Base-by-base conservation (phyloP, 2,113 vertebrate genomes). In the Reinhardtius hippoglossoides region DNA sequence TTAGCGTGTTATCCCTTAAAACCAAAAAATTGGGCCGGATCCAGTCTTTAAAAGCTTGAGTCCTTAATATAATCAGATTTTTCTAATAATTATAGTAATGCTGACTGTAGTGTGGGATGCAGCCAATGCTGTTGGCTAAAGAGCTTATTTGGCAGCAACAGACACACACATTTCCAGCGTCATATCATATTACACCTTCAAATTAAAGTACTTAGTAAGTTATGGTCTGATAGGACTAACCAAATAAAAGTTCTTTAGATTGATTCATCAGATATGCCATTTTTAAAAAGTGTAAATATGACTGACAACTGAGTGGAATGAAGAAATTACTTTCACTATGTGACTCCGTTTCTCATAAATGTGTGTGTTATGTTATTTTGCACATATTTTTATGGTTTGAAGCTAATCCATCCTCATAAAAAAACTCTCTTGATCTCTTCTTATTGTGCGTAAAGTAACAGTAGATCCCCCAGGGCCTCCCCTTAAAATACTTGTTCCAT, bases 381-480 rank as follows among this genome's bases (percentile, higher is more conserved):
- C 31, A 35, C 23, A 23, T 23, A 23, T 23, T 23, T 23, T 23
- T 23, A 31, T 59, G 54, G 57, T 73, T 61, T 69, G 65, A 62
- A 67, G 65, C 74, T 35, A 26, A 69, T 66, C 69, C 55, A 66
- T 61, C 61, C 62, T 71, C 61, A 81, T 78, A 37, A 67, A 71
- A 74, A 74, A 78, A 44, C 48, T 75, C 23, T 57, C 24, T 78
- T 78, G 55, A 81, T 85, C 74, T 74, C 3, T 44, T 54, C 69
- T 21, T 27, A 44, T 74, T 69, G 21, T 78, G 67, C 18, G 13
- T 27, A n/a, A 18, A 63, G 35, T 62, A 84, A 59, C 37, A 61
- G 20, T 24, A 58, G 55, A 76, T 23, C 23, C 31, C 81, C 58
- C 37, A 9, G 52, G 65, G 76, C 76, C 54, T 78, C 54, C 46